Evolutionary conservation across 2,888 invertebrate species (phyloP), one percentile per base, ranked within the genome.

Genomic region (Orchestes rusci): DNA sequence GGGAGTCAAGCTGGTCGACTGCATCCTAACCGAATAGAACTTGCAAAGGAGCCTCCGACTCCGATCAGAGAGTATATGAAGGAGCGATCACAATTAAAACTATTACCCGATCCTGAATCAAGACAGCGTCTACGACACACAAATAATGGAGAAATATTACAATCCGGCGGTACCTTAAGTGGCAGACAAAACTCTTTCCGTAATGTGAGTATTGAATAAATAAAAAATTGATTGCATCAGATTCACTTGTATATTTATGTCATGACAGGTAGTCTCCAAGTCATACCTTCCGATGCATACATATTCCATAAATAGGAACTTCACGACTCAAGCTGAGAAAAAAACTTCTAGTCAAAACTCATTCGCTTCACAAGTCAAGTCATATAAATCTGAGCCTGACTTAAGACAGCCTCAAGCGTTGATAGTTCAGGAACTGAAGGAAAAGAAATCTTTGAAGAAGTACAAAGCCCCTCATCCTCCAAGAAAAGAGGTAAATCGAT

Each of bases 131-230:
- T 90, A 41, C 77, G 87, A 50, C 77, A 80, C 44, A 89, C 89
- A 2, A 81, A 86, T 66, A 89, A 90, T 68, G 89, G 89, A 38
- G 82, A 80, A 58, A 86, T 88, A 61, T 70, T 90, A 42, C 85
- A 84, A 57, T 81, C 83, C 3, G 88, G 87, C 1, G 89, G 89
- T 38, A 89, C 89, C 51, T 81, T 90, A 62, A 84, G 82, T 56
- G 84, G 85, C 3, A 72, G 84, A 43, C 73, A 57, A 29, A 43
- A 53, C 28, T 45, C 44, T 45, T 29, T 46, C 35, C 34, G 45
- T 43, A 48, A 35, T 39, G 55, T 55, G 38, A 23, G 23, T 23
- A 23, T 23, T 23, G 10, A 5, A 23, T n/a, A n/a, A n/a, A n/a
- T n/a, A n/a, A n/a, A n/a, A n/a, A n/a, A n/a, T n/a, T n/a, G n/a